Evolutionary conservation across 2,888 invertebrate species (phyloP), one percentile per base, ranked within the genome.

Genomic region (Heliconius charithonia): DNA sequence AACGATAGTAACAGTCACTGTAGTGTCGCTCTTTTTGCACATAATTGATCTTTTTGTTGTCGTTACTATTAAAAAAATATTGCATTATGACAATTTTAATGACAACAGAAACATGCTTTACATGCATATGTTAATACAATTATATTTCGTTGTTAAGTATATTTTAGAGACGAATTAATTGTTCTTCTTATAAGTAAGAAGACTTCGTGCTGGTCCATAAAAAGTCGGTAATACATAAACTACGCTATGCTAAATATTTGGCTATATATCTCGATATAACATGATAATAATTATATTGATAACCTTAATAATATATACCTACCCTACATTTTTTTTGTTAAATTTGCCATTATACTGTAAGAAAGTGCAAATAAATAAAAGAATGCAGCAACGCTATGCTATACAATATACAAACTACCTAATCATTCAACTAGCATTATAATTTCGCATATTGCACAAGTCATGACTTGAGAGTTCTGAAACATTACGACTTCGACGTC

Each of bases 381-480:
- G 45, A 45, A 16, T 16, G 16, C 45, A 45, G 16, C 32, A 37
- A 37, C 6, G 32, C 32, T 32, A 32, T 37, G 45, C 16, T 45
- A 6, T 45, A 45, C 16, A 45, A 45, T 45, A 45, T 16, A 45
- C 19, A 45, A 45, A 45, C 16, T 45, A 45, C 45, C 16, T 45
- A 45, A 45, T 45, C 4, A 6, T 45, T 45, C 45, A 16, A 45
- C 45, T 45, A 45, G 56, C 22, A 56, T 56, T 56, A 9, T 9
- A 22, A 22, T 56, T 56, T 56, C 22, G 56, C 22, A 19, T 56
- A 56, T 92, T 89, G 92, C 91, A 89, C 87, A 89, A 88, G 86
- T 88, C 90, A 92, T 93, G 93, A 93, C 93, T 90, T 89, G 89
- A 91, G 89, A 77, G 89, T 90, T 93, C 93, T 93, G 93, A 94